Conservation (phyloP, 2,888 invertebrate genomes). For the Pardosa pseudoannulata region DNA sequence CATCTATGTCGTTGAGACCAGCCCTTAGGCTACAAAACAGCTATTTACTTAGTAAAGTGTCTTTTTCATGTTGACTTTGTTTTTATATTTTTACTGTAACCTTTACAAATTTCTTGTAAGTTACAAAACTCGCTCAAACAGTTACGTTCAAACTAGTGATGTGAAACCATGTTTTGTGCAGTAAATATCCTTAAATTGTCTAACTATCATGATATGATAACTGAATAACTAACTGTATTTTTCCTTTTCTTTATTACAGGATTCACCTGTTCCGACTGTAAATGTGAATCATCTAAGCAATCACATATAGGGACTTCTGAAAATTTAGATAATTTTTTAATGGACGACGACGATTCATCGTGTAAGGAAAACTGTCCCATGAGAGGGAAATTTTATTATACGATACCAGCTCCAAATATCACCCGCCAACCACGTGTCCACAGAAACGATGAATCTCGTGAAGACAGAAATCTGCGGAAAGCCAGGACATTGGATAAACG, state of each 20-base stretch:
- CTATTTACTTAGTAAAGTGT: too few species aligned
- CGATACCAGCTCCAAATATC: not conserved
- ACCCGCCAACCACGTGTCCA: not conserved
- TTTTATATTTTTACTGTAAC: too few species aligned
- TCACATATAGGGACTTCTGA: slow-evolving; percentile 42
- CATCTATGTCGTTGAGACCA: too few species aligned
- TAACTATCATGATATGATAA: too few species aligned
- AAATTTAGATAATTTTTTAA: not conserved
- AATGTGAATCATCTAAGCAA: slow-evolving; percentile 65
- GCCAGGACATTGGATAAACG: not conserved
- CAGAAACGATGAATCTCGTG: not conserved
- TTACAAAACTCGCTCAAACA: too few species aligned
- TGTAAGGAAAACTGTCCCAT: not conserved
- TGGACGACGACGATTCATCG: not conserved
- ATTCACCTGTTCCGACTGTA: slow-evolving; percentile 61
- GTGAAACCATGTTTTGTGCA: too few species aligned
- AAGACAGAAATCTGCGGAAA: not conserved
- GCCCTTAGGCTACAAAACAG: too few species aligned
- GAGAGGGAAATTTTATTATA: not conserved
- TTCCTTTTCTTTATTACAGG: slow-evolving; percentile 33
- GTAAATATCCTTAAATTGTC: too few species aligned
- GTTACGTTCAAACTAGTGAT: too few species aligned
- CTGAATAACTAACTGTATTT: too few species aligned
- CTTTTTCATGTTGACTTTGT: too few species aligned
- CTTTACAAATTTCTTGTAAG: too few species aligned